These are phyloP conservation scores for Falco rusticolus DNA, from an alignment of 2,797 vertebrate species.

Conservation along the genomic window DNA sequence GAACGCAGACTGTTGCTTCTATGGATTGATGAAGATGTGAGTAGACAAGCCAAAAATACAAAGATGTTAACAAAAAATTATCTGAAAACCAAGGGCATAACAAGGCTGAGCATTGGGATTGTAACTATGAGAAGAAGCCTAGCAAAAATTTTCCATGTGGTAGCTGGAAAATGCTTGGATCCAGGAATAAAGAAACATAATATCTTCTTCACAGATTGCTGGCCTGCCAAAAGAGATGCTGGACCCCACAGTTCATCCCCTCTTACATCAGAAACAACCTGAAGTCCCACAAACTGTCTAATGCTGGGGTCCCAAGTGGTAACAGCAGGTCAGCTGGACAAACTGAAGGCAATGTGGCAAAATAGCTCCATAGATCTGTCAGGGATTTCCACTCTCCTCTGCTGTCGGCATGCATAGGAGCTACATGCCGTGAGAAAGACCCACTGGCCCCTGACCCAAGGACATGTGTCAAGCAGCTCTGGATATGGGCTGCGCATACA, in stretches of 20 bases:
- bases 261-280: not conserved
- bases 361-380: not conserved
- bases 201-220: not conserved
- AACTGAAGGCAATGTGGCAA: not conserved
- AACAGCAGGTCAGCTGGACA: not conserved
- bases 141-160: not conserved
- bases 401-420: not conserved
- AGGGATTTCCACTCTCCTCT: not conserved
- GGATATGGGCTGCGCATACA: accelerated
- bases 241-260: not conserved
- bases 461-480: not conserved
- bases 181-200: not conserved
- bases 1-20: not conserved
- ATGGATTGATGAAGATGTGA: not conserved
- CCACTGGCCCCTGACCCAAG: not conserved
- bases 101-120: not conserved
- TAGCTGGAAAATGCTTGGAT: not conserved
- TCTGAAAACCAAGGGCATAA: not conserved
- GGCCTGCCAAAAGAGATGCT: not conserved
- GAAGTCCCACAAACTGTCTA: not conserved
- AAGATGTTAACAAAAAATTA: not conserved
- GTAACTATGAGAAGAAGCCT: not conserved
- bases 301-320: not conserved
- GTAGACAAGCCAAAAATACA: not conserved
- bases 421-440: not conserved